These are phyloP conservation scores for Carapus acus DNA, from an alignment of 2,797 vertebrate species.

Conservation along the genomic window DNA sequence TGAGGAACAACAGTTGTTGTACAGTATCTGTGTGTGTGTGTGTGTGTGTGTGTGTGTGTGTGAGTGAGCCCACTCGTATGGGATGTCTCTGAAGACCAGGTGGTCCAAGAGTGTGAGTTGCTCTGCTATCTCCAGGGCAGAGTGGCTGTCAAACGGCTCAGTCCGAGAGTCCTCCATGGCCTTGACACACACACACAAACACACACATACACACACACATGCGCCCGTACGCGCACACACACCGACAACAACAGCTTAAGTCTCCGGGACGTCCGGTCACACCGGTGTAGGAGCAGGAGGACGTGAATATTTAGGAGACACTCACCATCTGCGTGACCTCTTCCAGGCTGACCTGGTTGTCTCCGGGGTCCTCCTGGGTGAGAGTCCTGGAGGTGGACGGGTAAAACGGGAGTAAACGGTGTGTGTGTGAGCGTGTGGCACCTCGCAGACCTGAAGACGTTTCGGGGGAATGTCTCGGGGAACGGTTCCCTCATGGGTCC, in stretches of 20 bases:
- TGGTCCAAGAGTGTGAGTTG: constrained; percentile 94
- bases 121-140: constrained; percentile 91
- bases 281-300: background rate
- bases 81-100: constrained; percentile 93
- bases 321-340: constrained; percentile 86
- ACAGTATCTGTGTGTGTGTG: constrained; percentile 3
- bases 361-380: constrained; percentile 89
- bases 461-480: too few species aligned
- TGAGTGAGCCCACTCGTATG: constrained; percentile 82
- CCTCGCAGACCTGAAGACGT: too few species aligned
- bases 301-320: background rate
- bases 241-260: too few species aligned
- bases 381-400: constrained; percentile 76
- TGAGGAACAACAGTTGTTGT: constrained; percentile 14
- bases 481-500: too few species aligned
- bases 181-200: constrained; percentile 11
- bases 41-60: background rate
- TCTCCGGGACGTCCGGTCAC: background rate
- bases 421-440: too few species aligned
- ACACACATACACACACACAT: constrained; percentile 14
- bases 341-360: constrained; percentile 88
- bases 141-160: constrained; percentile 90
- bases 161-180: constrained; percentile 71
- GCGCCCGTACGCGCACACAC: constrained; percentile 7
- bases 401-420: too few species aligned